Evolutionary conservation across 2,113 vertebrate species (phyloP), one percentile per base, ranked within the genome.

Genomic region (Melanocharis versteri): DNA sequence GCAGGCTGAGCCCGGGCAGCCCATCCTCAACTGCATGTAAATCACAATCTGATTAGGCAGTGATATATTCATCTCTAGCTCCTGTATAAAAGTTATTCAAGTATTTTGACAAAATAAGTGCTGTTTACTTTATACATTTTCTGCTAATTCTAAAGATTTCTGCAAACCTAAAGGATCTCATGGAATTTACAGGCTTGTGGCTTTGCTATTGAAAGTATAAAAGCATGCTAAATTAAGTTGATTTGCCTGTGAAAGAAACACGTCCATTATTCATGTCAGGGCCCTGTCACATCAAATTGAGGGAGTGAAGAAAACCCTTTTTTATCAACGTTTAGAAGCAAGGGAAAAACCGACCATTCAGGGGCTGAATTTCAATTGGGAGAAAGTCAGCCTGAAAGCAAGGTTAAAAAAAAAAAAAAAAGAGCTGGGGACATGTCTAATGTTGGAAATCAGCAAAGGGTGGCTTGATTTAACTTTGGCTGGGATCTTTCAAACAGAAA

Each of bases 201-300:
- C 98, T 99, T 98, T 97, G 98, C 98, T 96, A 99, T 98, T 99
- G 98, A 99, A 98, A 98, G 98, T 97, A 98, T 98, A 98, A 99
- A 99, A 99, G 98, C 98, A 99, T 98, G 98, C 98, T 99, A 99
- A 99, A 99, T 99, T 99, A 99, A 99, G 99, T 99, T 99, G 98
- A 99, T 99, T 99, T 99, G 99, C 99, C 99, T 99, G 99, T 99
- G 99, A 99, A 99, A 99, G 98, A 98, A 98, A 93, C 94, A 98
- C 97, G 99, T 99, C 99, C 99, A 99, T 99, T 99, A 99, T 99
- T 99, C 99, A 99, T 99, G 99, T 99, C 99, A 99, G 98, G 97
- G 98, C 98, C 98, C 99, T 99, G 99, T 99, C 99, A 99, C 99
- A 99, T 99, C 98, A 98, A 99, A 99, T 99, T 99, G 99, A 99